Evolutionary conservation across 2,888 invertebrate genomes (phyloP).

Genomic region (Oasisia sp.): DNA sequence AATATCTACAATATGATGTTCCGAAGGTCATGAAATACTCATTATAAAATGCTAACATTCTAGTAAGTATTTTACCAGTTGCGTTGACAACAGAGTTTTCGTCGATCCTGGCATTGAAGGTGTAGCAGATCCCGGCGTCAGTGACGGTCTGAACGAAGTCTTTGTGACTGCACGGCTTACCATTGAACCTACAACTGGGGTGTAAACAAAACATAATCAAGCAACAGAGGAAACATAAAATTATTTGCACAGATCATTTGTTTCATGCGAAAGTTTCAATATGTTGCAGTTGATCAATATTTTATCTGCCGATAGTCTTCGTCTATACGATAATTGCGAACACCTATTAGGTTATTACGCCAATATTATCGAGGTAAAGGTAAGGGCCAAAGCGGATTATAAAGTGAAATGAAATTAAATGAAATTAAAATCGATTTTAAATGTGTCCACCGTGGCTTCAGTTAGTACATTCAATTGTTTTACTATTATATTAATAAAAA

Average conservation of each 20-base stretch:
- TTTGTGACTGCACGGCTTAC: conserved; percentile 28
- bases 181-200: conserved; percentile 31
- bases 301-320: not conserved
- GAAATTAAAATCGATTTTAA: not conserved
- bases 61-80: not conserved
- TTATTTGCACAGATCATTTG: not conserved
- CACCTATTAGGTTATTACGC: not conserved
- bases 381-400: too few relatives aligned
- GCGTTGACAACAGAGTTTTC: not conserved
- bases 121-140: conserved; percentile 37
- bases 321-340: not conserved
- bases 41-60: not conserved
- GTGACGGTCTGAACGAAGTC: conserved; percentile 34
- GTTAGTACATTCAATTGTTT: too few relatives aligned
- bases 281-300: not conserved
- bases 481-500: too few relatives aligned
- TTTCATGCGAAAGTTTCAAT: not conserved
- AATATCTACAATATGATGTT: not conserved
- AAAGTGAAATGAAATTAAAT: too few relatives aligned
- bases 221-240: not conserved
- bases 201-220: not conserved
- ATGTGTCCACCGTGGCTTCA: not conserved
- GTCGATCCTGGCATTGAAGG: conserved; percentile 31
- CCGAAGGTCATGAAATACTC: not conserved
- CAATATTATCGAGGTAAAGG: too few relatives aligned